These are phyloP conservation scores for Muntiacus reevesi DNA, from an alignment of 2,113 vertebrate genomes.

Conservation along the genomic window DNA sequence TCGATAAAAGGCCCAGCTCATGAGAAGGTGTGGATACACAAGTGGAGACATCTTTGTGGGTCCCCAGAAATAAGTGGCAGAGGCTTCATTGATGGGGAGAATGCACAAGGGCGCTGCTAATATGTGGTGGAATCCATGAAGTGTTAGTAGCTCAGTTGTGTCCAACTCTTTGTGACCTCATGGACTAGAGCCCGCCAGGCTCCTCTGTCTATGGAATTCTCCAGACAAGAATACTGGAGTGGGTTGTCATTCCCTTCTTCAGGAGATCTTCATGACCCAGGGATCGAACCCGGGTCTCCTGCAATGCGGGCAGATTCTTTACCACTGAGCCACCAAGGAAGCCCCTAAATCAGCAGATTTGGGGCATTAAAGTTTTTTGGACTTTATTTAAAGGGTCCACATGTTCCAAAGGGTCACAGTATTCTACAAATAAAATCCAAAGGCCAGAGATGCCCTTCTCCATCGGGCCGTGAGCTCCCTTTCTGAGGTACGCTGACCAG, in stretches of 20 bases:
- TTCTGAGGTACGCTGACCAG: not conserved
- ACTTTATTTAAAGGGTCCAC: not conserved
- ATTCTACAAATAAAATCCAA: not conserved
- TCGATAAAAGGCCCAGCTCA: not conserved
- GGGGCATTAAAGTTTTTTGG: not conserved
- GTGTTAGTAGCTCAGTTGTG: not conserved
- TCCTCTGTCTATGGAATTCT: not conserved
- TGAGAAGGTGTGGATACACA: accelerated
- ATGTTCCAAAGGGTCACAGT: not conserved
- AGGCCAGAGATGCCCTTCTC: not conserved
- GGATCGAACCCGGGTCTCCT: not conserved
- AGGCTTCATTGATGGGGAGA: not conserved
- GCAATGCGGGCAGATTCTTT: not conserved
- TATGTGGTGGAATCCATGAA: not conserved
- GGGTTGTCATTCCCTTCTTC: not conserved
- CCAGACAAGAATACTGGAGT: not conserved
- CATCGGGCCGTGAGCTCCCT: not conserved
- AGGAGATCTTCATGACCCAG: not conserved
- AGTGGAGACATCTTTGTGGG: not conserved
- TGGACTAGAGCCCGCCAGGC: not conserved
- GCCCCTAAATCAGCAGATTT: not conserved
- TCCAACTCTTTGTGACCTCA: not conserved
- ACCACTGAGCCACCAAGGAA: not conserved
- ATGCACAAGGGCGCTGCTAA: accelerated
- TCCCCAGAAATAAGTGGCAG: not conserved